Percentiles rank a stretch among this genome's conserved stretches.
Conservation (phyloP, 2,113 vertebrate genomes). For the Pomatorhinus ruficollis region DNA sequence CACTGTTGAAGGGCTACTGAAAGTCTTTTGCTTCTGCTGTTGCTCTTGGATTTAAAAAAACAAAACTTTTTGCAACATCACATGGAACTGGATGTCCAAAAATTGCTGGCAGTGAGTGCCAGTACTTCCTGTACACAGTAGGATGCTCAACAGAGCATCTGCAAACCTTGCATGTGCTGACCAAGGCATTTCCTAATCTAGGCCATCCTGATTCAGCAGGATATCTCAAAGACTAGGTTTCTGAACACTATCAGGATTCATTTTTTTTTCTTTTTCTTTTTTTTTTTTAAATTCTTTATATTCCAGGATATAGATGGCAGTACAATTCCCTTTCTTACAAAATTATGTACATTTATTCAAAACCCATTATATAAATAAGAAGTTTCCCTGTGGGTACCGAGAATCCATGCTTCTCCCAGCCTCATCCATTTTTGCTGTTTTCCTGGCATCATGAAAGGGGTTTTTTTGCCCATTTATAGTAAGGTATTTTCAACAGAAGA, state of each 20-base stretch:
- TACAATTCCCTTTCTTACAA: background rate
- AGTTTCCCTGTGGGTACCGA: background rate
- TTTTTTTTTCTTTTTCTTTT: background rate
- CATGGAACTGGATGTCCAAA: fast-evolving
- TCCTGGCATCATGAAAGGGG: background rate
- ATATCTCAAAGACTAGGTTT: background rate
- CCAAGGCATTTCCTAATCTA: background rate
- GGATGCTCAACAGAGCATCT: background rate
- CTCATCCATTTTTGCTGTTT: background rate
- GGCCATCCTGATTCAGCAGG: background rate
- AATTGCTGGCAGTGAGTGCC: background rate
- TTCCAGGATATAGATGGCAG: background rate
- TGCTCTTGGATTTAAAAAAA: background rate
- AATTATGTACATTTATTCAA: background rate
- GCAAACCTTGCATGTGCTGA: background rate
- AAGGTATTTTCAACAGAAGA: background rate
- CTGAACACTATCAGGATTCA: background rate
- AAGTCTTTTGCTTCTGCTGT: background rate
- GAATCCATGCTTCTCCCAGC: background rate
- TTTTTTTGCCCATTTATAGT: background rate
- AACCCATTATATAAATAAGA: background rate
- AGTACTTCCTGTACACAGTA: background rate
- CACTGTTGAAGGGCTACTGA: background rate
- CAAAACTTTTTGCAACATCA: background rate
- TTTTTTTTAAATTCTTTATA: background rate